Conservation (phyloP, 35 echinoderm and acorn worm genomes). For the Heliocidaris erythrogramma region DNA sequence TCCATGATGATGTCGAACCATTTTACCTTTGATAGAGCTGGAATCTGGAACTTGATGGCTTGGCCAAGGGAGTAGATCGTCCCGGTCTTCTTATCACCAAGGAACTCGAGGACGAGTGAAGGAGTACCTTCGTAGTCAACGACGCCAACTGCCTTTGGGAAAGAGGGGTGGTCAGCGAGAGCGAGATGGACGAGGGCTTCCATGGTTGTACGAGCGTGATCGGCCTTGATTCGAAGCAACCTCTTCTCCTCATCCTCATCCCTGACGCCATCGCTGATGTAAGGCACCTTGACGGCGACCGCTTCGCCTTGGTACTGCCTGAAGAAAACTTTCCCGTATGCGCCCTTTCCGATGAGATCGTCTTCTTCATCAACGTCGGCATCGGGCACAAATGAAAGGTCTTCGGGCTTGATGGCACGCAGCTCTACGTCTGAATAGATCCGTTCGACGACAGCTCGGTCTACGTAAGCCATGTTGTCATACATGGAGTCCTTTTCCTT, state of each 20-base stretch:
- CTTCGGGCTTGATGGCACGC: background rate
- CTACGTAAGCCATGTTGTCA: conserved; percentile 25
- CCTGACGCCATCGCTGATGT: background rate
- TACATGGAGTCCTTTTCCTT: background rate
- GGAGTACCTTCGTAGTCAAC: conserved; percentile 1
- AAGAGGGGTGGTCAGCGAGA: conserved; percentile 16
- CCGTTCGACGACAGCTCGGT: conserved; percentile 3
- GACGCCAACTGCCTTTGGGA: conserved; percentile 14
- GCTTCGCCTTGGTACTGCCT: background rate
- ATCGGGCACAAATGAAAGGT: background rate
- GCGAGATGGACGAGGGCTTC: background rate
- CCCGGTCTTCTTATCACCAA: conserved; percentile 21
- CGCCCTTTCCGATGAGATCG: conserved; percentile 10
- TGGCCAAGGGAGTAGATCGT: background rate
- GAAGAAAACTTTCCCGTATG: conserved; percentile 26
- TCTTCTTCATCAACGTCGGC: background rate
- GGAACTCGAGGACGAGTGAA: conserved; percentile 25
- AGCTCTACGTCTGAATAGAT: background rate
- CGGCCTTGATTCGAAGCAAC: background rate
- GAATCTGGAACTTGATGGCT: conserved; percentile 16
- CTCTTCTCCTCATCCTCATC: conserved; percentile 22
- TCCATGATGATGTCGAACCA: conserved; percentile 31
- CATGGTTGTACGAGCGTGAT: conserved; percentile 18
- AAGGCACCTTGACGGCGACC: conserved; percentile 20
- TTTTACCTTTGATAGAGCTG: background rate